Evolutionary conservation across 2,113 vertebrate genomes (phyloP).

Genomic region (Oreamnos americanus): DNA sequence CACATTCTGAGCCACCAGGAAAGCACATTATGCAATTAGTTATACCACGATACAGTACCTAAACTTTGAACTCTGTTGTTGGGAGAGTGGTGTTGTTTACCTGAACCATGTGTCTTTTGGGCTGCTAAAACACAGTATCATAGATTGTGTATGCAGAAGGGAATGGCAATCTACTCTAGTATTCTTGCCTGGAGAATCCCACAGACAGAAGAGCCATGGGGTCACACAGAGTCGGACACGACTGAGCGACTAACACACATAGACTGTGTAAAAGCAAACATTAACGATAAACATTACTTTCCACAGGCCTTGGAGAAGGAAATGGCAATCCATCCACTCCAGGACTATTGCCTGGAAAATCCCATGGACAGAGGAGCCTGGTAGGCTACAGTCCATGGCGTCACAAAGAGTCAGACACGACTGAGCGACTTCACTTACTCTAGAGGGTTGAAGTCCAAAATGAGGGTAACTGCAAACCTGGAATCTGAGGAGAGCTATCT

Average conservation of each 20-base stretch:
- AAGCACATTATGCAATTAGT: not conserved
- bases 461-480: not conserved
- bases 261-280: not conserved
- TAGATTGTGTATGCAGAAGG: not conserved
- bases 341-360: too few species aligned
- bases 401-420: too few species aligned
- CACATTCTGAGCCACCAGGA: not conserved
- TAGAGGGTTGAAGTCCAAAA: not conserved
- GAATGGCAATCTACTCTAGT: not conserved
- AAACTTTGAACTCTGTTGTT: not conserved
- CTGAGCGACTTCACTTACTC: too few species aligned
- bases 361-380: too few species aligned
- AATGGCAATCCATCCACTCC: too few species aligned
- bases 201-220: not conserved
- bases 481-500: not conserved
- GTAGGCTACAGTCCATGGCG: too few species aligned
- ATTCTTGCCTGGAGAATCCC: not conserved
- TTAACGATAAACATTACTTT: not conserved
- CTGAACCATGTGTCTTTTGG: not conserved
- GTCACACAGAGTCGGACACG: accelerated
- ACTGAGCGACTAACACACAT: not conserved
- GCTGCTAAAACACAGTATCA: not conserved
- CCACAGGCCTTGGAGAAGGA: not conserved
- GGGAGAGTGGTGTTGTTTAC: not conserved
- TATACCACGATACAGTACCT: not conserved